Evolutionary conservation across 2,797 vertebrate genomes (phyloP), one percentile per base, ranked within the genome.

Genomic region (Myotis findleyi): DNA sequence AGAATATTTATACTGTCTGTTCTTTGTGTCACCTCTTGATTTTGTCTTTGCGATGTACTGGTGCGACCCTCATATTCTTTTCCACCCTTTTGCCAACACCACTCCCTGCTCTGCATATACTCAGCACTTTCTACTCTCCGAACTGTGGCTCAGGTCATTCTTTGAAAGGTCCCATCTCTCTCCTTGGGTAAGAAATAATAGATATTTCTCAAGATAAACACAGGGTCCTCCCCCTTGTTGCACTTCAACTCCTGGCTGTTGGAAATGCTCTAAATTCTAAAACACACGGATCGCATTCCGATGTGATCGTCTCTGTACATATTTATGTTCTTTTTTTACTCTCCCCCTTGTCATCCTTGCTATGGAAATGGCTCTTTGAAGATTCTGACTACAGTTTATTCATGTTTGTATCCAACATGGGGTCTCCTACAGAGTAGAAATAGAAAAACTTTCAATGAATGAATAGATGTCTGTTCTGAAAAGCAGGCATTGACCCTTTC

Each of bases 211-310:
- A 80, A 38, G 47, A 16, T 73, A 47, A 59, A 3, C 82, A 7
- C 6, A 44, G 25, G 30, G 20, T 86, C 51, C n/a, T 84, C 38
- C 7, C 3, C 11, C 9, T 55, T 47, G 57, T 7, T 7, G 38
- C 6, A 44, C 11, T 62, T 93, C 49, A 92, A 17, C 7, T 68
- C n/a, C 17, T 47, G n/a, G 16, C 20, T 38, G 5, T 33, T 77
- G 5, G 33, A 92, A 83, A 88, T 87, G n/a, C 21, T 91, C 14
- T 92, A 80, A 71, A 88, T 95, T 92, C 20, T 94, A 79, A 77
- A 75, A n/a, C 44, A 20, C 14, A 49, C 2, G 53, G 69, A 79
- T n/a, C 16, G 6, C n/a, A 75, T 57, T 87, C 7, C 53, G 6
- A 76, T 38, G 30, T 10, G 83, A 59, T 72, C 57, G 47, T 77